Conservation (phyloP, 2,888 invertebrate species). For the Agrochola lota region DNA sequence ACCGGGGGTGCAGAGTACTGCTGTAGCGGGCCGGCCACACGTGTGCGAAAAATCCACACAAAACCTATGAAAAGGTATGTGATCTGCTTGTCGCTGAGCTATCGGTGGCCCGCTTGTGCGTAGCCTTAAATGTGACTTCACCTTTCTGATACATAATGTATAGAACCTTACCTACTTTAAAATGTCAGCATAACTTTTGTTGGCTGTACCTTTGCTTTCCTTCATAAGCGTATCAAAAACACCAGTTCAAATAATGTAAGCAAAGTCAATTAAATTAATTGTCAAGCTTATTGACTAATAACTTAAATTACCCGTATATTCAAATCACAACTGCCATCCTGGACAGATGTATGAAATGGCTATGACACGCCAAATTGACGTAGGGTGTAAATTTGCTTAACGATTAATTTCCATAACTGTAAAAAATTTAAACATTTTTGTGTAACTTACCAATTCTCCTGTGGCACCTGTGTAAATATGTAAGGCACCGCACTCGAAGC, state of each 20-base stretch:
- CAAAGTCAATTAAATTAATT: not conserved
- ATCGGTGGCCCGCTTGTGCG: too few species aligned
- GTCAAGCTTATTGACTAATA: not conserved
- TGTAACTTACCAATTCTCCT: conserved; percentile 50
- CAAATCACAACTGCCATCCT: not conserved
- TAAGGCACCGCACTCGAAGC: conserved; percentile 60
- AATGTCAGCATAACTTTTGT: not conserved
- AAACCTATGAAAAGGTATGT: too few species aligned
- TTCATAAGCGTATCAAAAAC: not conserved
- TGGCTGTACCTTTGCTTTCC: not conserved
- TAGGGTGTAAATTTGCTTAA: not conserved
- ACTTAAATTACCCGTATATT: not conserved
- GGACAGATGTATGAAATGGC: not conserved
- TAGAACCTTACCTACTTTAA: not conserved
- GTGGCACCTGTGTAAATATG: conserved; percentile 54
- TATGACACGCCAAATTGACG: not conserved
- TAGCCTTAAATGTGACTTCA: too few species aligned
- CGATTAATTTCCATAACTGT: not conserved
- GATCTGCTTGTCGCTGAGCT: too few species aligned
- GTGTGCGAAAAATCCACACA: too few species aligned
- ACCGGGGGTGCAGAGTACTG: too few species aligned
- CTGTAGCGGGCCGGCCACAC: too few species aligned
- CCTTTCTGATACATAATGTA: not conserved
- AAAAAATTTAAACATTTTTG: not conserved
- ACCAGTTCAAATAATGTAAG: not conserved